phyloP scores from a whole-genome alignment of 2,113 vertebrate genomes.

The Seriola aureovittata region DNA sequence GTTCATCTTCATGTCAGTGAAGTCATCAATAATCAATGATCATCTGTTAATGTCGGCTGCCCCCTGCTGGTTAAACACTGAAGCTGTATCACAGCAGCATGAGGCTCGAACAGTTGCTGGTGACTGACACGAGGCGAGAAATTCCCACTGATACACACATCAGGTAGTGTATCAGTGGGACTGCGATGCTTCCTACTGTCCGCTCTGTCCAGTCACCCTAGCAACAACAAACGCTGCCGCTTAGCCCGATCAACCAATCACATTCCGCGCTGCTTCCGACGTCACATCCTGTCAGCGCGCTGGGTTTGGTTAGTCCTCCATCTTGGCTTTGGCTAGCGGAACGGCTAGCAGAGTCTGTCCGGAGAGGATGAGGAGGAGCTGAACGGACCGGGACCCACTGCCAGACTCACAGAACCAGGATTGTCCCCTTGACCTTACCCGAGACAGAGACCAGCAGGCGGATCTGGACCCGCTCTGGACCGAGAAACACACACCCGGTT shows the following conservation, averaged over 20 bases:
- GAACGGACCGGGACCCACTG: background rate
- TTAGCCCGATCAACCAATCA: conserved; percentile 51
- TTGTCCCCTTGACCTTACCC: background rate
- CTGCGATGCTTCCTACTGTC: no score
- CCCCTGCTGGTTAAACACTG: no score
- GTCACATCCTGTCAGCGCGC: conserved; percentile 80
- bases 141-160: no score
- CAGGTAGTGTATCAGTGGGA: no score
- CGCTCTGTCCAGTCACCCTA: conserved; percentile 70
- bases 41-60: no score
- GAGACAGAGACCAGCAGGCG: background rate
- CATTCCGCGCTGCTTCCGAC: conserved; percentile 37
- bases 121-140: no score
- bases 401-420: background rate
- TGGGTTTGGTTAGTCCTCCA: conserved; percentile 85
- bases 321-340: conserved; percentile 83
- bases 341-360: background rate
- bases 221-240: conserved; percentile 83
- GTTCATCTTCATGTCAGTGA: no score
- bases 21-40: background rate
- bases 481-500: background rate
- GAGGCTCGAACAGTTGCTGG: no score
- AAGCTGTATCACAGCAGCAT: no score
- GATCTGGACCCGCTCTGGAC: background rate
- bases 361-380: conserved; percentile 1